Percentiles rank a stretch among this genome's conserved stretches.
Conservation (phyloP, 1,140 invertebrate species). For the Brachionus paranguensis region DNA sequence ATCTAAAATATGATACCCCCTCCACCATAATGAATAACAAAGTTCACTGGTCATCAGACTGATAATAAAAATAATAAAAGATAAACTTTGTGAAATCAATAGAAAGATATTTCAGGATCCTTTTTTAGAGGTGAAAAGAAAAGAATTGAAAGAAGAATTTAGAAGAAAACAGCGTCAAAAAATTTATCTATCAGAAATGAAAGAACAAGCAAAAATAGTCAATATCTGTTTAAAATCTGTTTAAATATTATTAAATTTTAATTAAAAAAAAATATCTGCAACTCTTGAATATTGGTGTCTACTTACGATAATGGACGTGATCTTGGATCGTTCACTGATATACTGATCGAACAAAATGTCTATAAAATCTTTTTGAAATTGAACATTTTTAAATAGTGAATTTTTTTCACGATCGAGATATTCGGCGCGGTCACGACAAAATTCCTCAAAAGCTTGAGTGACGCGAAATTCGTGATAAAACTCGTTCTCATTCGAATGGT, state of each 20-base stretch:
- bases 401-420: conserved; percentile 6
- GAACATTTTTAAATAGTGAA: neutral
- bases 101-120: too few relatives aligned
- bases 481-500: neutral
- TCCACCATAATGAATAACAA: too few relatives aligned
- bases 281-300: neutral
- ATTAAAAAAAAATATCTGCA: neutral
- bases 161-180: too few relatives aligned
- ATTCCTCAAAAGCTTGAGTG: conserved; percentile 33
- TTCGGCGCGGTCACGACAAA: conserved; percentile 27
- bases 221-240: too few relatives aligned
- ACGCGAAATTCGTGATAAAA: conserved; percentile 37
- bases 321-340: neutral
- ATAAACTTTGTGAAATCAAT: too few relatives aligned
- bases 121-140: too few relatives aligned
- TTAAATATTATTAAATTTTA: neutral
- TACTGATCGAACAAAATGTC: neutral
- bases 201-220: too few relatives aligned
- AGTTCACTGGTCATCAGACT: too few relatives aligned
- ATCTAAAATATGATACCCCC: too few relatives aligned
- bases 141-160: too few relatives aligned
- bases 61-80: too few relatives aligned
- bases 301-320: neutral
- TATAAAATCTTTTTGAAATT: conserved; percentile 29
- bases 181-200: too few relatives aligned